These are phyloP conservation scores for Hofmannophila pseudospretella DNA, from an alignment of 2,888 invertebrate species.

Conservation along the genomic window DNA sequence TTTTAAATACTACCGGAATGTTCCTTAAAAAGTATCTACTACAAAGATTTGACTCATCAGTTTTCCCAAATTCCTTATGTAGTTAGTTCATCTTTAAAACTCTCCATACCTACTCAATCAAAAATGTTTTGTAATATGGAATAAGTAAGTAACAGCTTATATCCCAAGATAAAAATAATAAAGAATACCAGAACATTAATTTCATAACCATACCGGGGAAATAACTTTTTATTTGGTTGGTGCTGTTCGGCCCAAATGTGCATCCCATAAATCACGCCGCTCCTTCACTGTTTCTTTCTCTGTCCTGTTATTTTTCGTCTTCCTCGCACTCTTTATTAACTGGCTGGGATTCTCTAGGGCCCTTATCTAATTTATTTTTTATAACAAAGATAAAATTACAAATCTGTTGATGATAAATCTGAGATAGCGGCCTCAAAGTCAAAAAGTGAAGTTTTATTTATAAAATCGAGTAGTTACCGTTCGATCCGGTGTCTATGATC, in stretches of 20 bases:
- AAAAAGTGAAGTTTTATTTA: too few species aligned
- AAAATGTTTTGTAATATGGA: too few species aligned
- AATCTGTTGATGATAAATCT: slow-evolving; percentile 26
- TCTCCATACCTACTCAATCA: too few species aligned
- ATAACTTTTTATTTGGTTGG: slow-evolving; percentile 69
- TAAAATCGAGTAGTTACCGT: too few species aligned
- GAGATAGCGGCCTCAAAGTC: too few species aligned
- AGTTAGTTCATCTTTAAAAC: too few species aligned
- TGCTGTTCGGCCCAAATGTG: slow-evolving; percentile 73
- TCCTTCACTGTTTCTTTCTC: slow-evolving; percentile 62
- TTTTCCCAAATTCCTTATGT: too few species aligned
- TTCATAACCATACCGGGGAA: slow-evolving; percentile 54
- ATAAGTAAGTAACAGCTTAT: too few species aligned
- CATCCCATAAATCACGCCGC: slow-evolving; percentile 69
- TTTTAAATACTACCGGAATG: slow-evolving; percentile 9
- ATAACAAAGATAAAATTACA: slow-evolving; percentile 39
- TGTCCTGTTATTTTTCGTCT: slow-evolving; percentile 55
- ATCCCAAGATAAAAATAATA: too few species aligned
- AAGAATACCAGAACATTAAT: slow-evolving; percentile 33
- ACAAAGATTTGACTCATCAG: too few species aligned
- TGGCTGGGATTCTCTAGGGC: slow-evolving; percentile 51
- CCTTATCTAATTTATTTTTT: slow-evolving; percentile 43
- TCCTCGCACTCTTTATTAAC: slow-evolving; percentile 57
- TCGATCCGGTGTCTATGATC: too few species aligned
- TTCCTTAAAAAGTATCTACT: too few species aligned